Base-by-base conservation (phyloP, 2,113 vertebrate genomes). In the Pelecanus crispus region DNA sequence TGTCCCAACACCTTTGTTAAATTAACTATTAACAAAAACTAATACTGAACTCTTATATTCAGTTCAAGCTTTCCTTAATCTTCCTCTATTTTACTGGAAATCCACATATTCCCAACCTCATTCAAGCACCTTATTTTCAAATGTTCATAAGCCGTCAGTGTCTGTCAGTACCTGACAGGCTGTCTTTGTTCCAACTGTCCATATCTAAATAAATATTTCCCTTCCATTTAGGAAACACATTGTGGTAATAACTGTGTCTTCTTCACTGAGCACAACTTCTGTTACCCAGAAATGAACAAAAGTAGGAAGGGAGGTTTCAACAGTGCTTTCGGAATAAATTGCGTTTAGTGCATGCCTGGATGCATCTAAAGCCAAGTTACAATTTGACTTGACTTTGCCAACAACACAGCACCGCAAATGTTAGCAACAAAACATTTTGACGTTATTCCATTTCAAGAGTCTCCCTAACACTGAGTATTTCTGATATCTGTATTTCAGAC, bases 191-290 rank as follows among this genome's bases (percentile, higher is more conserved):
- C 18, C 74, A 88, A 10, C 47, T 77, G 29, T 42, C 55, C 25
- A 32, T 44, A 86, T 70, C 26, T 70, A 83, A 88, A 83, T 22
- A 90, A 88, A 56, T 80, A 92, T 96, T 95, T 77, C 36, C 32
- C 26, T 87, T 90, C 53, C 17, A 10, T 73, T 75, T 95, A 82
- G 67, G 53, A 88, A 78, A 88, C 38, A 71, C 50, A 40, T 7
- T 70, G 26, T 7, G 3, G 38, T 47, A 92, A 71, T 59, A 92
- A 70, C 26, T 47, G 47, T 67, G 62, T 86, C 55, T 63, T 72
- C 81, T 68, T 82, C 56, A 58, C 50, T 49, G 17, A 88, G 44
- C 17, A 78, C 28, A 75, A 81, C 9, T 87, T 91, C 81, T 68
- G 31, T 56, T 88, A 66, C 38, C 11, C 59, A 73, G 55, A 93